Base-by-base conservation (phyloP, 1,140 invertebrate genomes). In the Venturia canescens region DNA sequence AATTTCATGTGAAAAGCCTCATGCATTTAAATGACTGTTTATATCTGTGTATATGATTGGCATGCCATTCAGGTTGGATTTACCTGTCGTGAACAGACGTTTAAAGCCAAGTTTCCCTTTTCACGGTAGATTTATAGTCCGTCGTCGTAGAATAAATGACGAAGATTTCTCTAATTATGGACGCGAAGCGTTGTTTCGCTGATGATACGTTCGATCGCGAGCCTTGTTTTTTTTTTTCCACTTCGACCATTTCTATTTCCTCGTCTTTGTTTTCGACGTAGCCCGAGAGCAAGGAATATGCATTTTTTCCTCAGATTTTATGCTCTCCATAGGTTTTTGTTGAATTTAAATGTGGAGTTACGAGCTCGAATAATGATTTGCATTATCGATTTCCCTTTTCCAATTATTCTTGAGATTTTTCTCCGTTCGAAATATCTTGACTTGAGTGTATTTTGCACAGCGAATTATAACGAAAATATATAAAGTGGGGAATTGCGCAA, bases 161-260 rank as follows among this genome's bases (percentile, higher is more conserved):
- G 79, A 85, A 83, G 83, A 85, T 84, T 85, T 84, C 80, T 84
- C 80, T 85, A 85, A 85, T 85, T 85, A 83, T 71, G 71, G 67
- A 81, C 31, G 7, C 21, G 50, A 44, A 57, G 31, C 53, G 69
- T 81, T 83, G 82, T 78, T 81, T 77, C 80, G 18, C 66, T 85
- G 81, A 83, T 82, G 77, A 83, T 81, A 81, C 80, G 80, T 83
- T 85, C 80, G 72, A 84, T 81, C 78, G 78, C 53, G 76, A 34
- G n/a, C 67, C 31, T 60, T 57, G 4, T 21, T 21, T 79, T 69
- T 18, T 74, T n/a, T 29, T 74, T 27, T 53, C 23, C 71, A n/a
- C 21, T 29, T 74, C 23, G 18, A 6, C 3, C 27, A 7, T 74
- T 31, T 16, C 27, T n/a, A 69, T 31, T 29, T 31, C 53, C 60